A percentile compares a stretch with the other conserved stretches of the same genome.
Evolutionary conservation across 2,797 vertebrate genomes (phyloP).

Genomic region (Jordanella pulchra): DNA sequence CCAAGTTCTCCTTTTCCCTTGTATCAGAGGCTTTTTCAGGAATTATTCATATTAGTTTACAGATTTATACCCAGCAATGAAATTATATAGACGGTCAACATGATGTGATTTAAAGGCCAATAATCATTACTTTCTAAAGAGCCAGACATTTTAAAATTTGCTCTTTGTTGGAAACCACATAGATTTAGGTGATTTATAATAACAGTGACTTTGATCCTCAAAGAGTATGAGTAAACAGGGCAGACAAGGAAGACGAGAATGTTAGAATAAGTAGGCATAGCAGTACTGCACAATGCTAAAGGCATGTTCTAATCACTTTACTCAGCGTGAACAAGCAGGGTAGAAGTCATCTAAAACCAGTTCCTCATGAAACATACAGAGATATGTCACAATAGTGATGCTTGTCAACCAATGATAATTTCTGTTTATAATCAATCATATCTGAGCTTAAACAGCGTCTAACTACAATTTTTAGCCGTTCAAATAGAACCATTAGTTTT

Average conservation of each 20-base stretch:
- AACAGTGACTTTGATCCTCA: constrained; percentile 28
- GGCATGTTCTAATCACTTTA: constrained; percentile 51
- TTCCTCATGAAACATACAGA: constrained; percentile 17
- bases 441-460: background rate
- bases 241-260: constrained; percentile 16
- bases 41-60: background rate
- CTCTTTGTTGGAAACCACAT: constrained; percentile 1
- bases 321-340: constrained; percentile 38
- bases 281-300: constrained; percentile 43
- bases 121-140: background rate
- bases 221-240: constrained; percentile 27
- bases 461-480: constrained; percentile 9
- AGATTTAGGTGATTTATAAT: constrained; percentile 21
- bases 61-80: background rate
- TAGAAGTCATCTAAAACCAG: constrained; percentile 27
- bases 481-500: background rate
- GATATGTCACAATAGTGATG: constrained; percentile 30
- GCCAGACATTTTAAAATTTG: background rate
- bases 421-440: constrained; percentile 35
- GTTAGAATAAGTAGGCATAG: constrained; percentile 28
- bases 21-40: background rate
- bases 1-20: background rate
- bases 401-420: constrained; percentile 31
- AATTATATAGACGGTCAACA: constrained; percentile 18
- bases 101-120: constrained; percentile 9